Conservation (phyloP, 2,113 vertebrate species). For the Dicentrarchus labrax region DNA sequence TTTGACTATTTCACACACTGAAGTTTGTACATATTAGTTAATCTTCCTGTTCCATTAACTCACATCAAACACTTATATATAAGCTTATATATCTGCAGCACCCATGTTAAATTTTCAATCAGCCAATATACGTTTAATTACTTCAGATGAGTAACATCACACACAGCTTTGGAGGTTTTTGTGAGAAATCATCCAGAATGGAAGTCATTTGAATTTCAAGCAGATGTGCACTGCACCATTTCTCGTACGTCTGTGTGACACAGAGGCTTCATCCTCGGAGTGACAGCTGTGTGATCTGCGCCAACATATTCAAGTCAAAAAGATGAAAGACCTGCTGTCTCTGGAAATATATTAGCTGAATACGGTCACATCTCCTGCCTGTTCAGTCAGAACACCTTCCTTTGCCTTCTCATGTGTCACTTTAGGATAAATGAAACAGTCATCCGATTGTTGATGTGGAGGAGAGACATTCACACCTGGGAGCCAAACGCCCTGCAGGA, state of each 20-base stretch:
- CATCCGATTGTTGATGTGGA: conserved; percentile 20
- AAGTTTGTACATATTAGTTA: conserved; percentile 35
- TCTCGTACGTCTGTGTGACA: not conserved
- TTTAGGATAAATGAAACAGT: conserved; percentile 29
- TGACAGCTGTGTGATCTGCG: conserved; percentile 53
- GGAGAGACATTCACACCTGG: conserved; percentile 33
- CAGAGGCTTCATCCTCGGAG: conserved; percentile 42
- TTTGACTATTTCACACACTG: conserved; percentile 33
- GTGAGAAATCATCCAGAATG: conserved; percentile 29
- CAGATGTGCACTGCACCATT: conserved; percentile 42
- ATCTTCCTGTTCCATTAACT: conserved; percentile 41
- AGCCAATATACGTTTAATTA: conserved; percentile 49
- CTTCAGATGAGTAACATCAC: conserved; percentile 38
- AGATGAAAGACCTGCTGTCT: conserved; percentile 54
- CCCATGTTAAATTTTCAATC: conserved; percentile 31
- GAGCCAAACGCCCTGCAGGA: conserved; percentile 13
- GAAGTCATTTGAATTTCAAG: conserved; percentile 61
- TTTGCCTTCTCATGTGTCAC: conserved; percentile 8
- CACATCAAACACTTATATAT: conserved; percentile 42
- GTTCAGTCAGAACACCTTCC: conserved; percentile 10
- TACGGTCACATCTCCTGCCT: conserved; percentile 5
- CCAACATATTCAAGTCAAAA: conserved; percentile 34
- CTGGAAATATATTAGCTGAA: conserved; percentile 35
- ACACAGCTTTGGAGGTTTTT: conserved; percentile 12
- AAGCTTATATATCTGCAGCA: conserved; percentile 29